Evolutionary conservation across 1,140 invertebrate genomes (phyloP), one percentile per base, ranked within the genome.

Genomic region (Drosophila auraria): DNA sequence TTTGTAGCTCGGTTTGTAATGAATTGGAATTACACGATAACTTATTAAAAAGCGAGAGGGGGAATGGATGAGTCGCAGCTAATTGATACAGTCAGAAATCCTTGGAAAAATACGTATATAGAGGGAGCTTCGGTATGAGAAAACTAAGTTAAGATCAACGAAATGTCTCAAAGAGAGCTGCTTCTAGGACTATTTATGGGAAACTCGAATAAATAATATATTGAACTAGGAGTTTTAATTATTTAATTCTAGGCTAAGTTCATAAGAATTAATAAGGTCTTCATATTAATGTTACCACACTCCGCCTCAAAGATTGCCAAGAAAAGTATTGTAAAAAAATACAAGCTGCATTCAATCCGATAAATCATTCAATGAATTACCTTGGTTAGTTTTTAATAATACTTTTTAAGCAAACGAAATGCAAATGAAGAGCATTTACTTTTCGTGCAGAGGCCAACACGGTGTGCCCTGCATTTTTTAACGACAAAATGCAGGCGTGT

Each of bases 401-500:
- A 25, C 14, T 25, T n/a, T n/a, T 40, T 14, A 33, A 20, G 5
- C 11, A 23, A 44, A 15, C 15, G 4, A 27, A 14, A 33, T 23
- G 23, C 62, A 38, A 4, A 25, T 15, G 14, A 33, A 78, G 63
- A 57, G 63, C 75, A 69, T 70, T 38, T 70, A 5, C 4, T 9
- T 36, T 27, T 64, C 71, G 71, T 50, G 59, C n/a, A 36, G 3
- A 57, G 2, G 23, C 15, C 33, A 27, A 20, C 3, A 27, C 30
- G 20, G 27, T 42, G 20, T 49, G 17, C 17, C 30, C 56, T 69
- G 49, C 17, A 75, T 66, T 59, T 64, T 73, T 71, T 81, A 61
- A 68, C 56, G 50, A 75, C 64, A 80, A 80, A 82, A 62, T 82
- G 49, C 79, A 77, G 54, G 62, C 63, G 80, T 73, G 77, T 80